phyloP scores from a whole-genome alignment of 2,888 invertebrate genomes.

The Phytoseiulus persimilis region DNA sequence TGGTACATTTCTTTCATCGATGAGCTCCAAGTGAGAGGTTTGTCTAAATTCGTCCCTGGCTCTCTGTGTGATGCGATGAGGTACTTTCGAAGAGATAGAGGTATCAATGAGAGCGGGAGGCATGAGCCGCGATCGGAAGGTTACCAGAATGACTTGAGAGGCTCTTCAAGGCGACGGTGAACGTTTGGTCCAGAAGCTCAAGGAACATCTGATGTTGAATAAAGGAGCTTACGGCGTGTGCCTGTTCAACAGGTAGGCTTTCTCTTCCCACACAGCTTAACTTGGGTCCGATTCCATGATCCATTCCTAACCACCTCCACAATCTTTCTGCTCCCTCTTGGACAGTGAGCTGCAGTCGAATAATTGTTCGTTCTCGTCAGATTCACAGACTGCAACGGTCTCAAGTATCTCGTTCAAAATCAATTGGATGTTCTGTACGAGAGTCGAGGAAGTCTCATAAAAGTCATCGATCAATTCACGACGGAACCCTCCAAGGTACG shows the following conservation, averaged over 20 bases:
- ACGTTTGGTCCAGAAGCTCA: constrained; percentile 7
- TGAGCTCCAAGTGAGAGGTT: not conserved
- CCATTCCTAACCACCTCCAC: too few relatives aligned
- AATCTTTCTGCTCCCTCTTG: too few relatives aligned
- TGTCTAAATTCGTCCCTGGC: not conserved
- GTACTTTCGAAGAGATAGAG: not conserved
- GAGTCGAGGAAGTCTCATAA: not conserved
- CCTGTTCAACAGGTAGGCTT: not conserved
- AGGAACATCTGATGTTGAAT: not conserved
- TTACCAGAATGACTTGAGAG: not conserved
- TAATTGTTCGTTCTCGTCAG: not conserved
- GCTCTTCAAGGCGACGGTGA: not conserved
- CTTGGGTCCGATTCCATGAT: not conserved
- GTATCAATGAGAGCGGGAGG: too few relatives aligned
- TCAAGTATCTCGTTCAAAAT: constrained; percentile 20
- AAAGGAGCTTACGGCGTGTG: not conserved
- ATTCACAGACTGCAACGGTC: constrained; percentile 13
- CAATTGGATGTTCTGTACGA: not conserved
- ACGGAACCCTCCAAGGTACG: not conserved
- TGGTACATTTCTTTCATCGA: constrained; percentile 27
- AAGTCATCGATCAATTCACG: not conserved
- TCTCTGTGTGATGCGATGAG: not conserved
- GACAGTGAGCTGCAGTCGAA: too few relatives aligned
- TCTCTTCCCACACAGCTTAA: not conserved
- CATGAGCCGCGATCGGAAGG: too few relatives aligned